Evolutionary conservation across 2,113 vertebrate species (phyloP).

Genomic region (Cavia porcellus): DNA sequence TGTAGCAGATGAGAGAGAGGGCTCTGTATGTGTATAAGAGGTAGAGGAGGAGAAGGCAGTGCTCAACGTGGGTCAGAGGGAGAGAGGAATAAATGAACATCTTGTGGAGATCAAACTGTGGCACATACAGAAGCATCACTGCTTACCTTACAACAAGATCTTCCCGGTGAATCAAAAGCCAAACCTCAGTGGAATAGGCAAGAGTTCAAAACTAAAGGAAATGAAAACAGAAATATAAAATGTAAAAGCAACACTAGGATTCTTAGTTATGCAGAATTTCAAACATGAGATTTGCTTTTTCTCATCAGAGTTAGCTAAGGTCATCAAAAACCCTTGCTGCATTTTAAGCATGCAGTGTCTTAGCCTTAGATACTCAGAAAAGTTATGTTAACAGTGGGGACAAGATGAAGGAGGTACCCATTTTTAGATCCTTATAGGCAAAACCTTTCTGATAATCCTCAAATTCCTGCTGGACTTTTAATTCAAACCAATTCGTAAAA

Average conservation of each 20-base stretch:
- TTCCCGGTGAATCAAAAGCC: not conserved
- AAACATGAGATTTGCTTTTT: not conserved
- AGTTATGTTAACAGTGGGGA: not conserved
- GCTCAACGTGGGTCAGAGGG: not conserved
- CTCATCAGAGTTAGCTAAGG: conserved; percentile 44
- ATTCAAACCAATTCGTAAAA: conserved; percentile 5
- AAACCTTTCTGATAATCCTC: conserved; percentile 33
- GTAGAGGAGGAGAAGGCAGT: not conserved
- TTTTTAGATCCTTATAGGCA: conserved; percentile 16
- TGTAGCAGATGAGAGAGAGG: not conserved
- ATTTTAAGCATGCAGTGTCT: not conserved
- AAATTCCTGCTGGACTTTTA: conserved; percentile 34
- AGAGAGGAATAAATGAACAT: not conserved
- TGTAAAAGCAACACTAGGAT: not conserved
- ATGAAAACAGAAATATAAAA: conserved; percentile 40
- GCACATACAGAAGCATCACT: not conserved
- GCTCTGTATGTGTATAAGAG: not conserved
- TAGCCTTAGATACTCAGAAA: not conserved
- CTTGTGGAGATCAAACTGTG: not conserved
- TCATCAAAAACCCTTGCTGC: conserved; percentile 25
- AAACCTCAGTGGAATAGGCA: not conserved
- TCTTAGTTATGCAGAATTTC: conserved; percentile 57
- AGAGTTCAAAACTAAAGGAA: not conserved
- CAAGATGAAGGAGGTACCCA: not conserved
- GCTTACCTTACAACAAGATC: not conserved